Base-by-base conservation (phyloP, 2,113 vertebrate species). In the Phrynosoma blainvillii region DNA sequence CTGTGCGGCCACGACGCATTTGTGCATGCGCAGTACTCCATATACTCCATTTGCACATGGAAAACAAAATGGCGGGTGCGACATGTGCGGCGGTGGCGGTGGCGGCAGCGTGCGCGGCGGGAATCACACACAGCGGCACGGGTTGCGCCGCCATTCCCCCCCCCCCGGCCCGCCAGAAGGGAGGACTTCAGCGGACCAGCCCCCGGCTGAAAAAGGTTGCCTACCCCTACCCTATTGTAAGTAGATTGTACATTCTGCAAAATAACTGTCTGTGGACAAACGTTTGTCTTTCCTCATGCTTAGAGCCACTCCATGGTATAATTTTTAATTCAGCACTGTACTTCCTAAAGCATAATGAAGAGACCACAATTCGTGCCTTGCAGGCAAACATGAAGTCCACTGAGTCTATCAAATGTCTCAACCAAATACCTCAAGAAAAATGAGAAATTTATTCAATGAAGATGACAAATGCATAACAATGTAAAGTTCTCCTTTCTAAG, bases 351-450 rank as follows among this genome's bases (percentile, higher is more conserved):
- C 21, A 70, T 71, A 79, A 79, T 70, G 42, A 80, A 87, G 32
- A 71, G 36, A n/a, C 71, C 68, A n/a, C 16, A 74, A 32, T 59
- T 87, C 25, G 62, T 81, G 54, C 32, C 77, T 30, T 66, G n/a
- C n/a, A 87, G 54, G 68, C 42, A 80, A 86, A 86, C 21, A 56
- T 79, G 54, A 86, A 79, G 65, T 86, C 70, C 36, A 36, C 32
- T 79, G 76, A 68, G 10, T 54, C 23, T 79, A 42, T 79, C 76
- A 25, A 79, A 71, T 71, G 54, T 79, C 30, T 79, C 27, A 54
- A 23, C 75, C 40, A 78, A 32, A 40, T n/a, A 77, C 36, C 59
- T 27, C 65, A 70, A 78, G 62, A 52, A 71, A 79, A 71, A 47
- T 20, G 23, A 52, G 70, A 70, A 25, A 5, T 32, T 56, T 56